Evolutionary conservation across 2,888 invertebrate genomes (phyloP).

Genomic region (Drosophila formosana): DNA sequence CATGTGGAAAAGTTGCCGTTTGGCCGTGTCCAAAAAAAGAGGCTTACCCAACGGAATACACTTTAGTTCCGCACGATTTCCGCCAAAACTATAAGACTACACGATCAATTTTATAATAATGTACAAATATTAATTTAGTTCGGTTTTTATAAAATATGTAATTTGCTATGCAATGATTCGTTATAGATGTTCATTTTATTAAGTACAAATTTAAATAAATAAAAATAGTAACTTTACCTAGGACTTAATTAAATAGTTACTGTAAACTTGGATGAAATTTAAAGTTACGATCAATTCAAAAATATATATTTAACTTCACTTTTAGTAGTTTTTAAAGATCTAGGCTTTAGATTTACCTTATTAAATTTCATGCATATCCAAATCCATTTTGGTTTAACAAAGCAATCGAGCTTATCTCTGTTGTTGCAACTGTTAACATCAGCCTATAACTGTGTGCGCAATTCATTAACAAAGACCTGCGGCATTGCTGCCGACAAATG

Average conservation of each 20-base stretch:
- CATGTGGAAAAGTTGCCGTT: conserved; percentile 54
- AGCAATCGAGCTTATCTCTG: conserved; percentile 6
- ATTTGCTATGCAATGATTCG: not conserved
- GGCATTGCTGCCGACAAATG: conserved; percentile 7
- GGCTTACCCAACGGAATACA: not conserved
- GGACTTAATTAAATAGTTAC: not conserved
- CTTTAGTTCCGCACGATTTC: conserved; percentile 10
- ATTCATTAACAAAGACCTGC: conserved; percentile 11
- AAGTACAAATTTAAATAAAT: not conserved
- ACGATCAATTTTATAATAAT: conserved; percentile 6
- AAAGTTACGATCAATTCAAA: not conserved
- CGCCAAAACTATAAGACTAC: not conserved
- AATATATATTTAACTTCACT: no score
- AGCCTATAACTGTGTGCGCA: conserved; percentile 13
- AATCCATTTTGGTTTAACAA: not conserved
- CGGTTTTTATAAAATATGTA: not conserved
- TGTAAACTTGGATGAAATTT: not conserved
- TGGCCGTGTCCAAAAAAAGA: conserved; percentile 19
- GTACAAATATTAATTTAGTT: not conserved
- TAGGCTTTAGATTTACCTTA: not conserved
- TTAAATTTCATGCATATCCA: not conserved
- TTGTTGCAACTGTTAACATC: not conserved
- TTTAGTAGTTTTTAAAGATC: not conserved
- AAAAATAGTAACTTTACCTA: not conserved
- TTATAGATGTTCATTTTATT: not conserved